Base-by-base conservation (phyloP, 2,113 vertebrate genomes). In the Dinomys branickii region DNA sequence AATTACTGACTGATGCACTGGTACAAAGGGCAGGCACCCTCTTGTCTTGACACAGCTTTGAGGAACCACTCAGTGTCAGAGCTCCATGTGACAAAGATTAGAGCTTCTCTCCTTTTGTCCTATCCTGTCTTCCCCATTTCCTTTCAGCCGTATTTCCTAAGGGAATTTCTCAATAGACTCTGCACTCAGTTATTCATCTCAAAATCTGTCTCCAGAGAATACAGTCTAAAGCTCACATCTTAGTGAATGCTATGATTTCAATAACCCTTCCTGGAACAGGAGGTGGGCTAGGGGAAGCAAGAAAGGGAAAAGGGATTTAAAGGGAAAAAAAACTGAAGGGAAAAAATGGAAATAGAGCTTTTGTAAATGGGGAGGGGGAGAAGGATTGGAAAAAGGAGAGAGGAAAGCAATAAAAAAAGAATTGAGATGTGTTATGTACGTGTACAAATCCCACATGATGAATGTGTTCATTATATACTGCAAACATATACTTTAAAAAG, bases 141-240 rank as follows among this genome's bases (percentile, higher is more conserved):
- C 35, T 93, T 87, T 71, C 26, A 38, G 35, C 28, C 73, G 10
- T 69, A 58, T 95, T 80, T 90, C 12, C 84, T 41, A 88, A 88
- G 41, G 88, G 35, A 80, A 75, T 91, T 78, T 88, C 78, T 92
- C 89, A 82, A 1, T 71, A 50, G 54, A 33, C 56, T 84, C 59
- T 83, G 33, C 13, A 59, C 47, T 91, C 30, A 71, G 50, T 71
- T 82, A 77, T 65, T 83, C 56, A 61, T 94, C 33, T 90, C 63
- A 82, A 92, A 59, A 92, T 86, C n/a, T 69, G 11, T 69, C 65
- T 73, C 38, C 35, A 82, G 63, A 92, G 81, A 94, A 86, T 33
- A 5, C 16, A 85, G 63, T 56, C n/a, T 91, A 89, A 85, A 59
- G 63, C 54, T n/a, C 85, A 71, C 22, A 17, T 91, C 50, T 54